These are phyloP conservation scores for Mactromeris polynyma DNA, from an alignment of 2,888 invertebrate genomes.

Conservation along the genomic window DNA sequence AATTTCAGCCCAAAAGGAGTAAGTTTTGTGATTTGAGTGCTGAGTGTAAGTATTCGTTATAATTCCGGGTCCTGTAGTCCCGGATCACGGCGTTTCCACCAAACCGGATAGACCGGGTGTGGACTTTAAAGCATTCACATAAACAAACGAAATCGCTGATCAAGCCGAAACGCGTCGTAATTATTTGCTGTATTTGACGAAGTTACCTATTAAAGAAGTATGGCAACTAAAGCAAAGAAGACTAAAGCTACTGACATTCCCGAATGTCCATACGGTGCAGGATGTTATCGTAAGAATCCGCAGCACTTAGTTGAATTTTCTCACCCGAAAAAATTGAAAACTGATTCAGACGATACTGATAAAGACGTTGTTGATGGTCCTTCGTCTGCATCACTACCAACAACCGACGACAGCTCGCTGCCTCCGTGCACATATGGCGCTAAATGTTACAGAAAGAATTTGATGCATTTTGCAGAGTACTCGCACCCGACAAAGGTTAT, in stretches of 20 bases:
- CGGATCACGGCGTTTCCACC: no score
- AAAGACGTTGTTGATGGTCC: conserved; percentile 18
- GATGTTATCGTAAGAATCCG: conserved; percentile 83
- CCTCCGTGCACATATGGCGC: conserved; percentile 83
- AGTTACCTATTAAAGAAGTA: neutral
- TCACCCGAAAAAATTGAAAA: conserved; percentile 71
- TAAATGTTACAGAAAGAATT: conserved; percentile 82
- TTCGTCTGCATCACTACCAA: conserved; percentile 34
- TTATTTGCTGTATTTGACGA: neutral
- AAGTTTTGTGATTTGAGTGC: no score
- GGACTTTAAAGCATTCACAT: neutral
- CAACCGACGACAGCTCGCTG: conserved; percentile 55
- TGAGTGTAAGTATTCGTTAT: no score
- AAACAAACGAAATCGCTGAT: conserved; percentile 43
- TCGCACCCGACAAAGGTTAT: conserved; percentile 77
- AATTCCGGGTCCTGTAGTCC: no score
- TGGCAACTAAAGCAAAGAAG: conserved; percentile 76
- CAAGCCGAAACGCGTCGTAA: conserved; percentile 42
- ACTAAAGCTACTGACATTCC: conserved; percentile 72
- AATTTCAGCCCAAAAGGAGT: no score
- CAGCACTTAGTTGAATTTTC: conserved; percentile 79
- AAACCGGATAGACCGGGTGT: no score
- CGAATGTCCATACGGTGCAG: conserved; percentile 82
- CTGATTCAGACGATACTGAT: conserved; percentile 9
- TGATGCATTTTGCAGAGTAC: conserved; percentile 83